A percentile compares a stretch with the other conserved stretches of the same genome.
Evolutionary conservation across 2,888 invertebrate genomes (phyloP).

Genomic region (Drosophila pseudotakahashii): DNA sequence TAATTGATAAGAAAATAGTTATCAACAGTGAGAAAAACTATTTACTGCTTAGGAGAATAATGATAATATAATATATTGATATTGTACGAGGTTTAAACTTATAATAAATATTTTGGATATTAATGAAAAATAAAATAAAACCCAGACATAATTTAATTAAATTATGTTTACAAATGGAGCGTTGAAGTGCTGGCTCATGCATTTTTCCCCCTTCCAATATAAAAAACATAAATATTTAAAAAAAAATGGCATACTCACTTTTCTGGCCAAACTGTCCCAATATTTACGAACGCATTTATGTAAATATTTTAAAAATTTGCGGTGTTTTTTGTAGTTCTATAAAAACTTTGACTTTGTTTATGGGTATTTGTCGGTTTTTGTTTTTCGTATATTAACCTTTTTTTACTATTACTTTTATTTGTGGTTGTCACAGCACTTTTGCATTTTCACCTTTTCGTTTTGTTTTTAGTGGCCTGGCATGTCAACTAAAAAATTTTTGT

Average conservation of each 20-base stretch:
- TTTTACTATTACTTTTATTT: conserved; percentile 32
- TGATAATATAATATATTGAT: background rate
- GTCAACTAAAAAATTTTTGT: conserved; percentile 52
- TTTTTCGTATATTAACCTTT: conserved; percentile 16
- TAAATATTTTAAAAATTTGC: conserved; percentile 19
- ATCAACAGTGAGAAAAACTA: background rate
- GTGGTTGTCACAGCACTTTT: conserved; percentile 57
- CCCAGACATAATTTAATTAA: background rate
- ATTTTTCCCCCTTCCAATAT: background rate
- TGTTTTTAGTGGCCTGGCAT: conserved; percentile 24
- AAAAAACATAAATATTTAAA: background rate
- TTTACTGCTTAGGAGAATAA: background rate
- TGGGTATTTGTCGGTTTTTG: conserved; percentile 23
- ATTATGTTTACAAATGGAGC: background rate
- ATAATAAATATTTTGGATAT: background rate
- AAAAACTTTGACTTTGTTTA: conserved; percentile 14
- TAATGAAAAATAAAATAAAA: background rate
- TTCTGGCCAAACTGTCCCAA: conserved; percentile 23
- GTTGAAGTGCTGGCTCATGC: background rate
- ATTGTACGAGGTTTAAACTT: background rate
- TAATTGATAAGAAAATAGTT: background rate
- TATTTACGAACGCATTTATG: conserved; percentile 31
- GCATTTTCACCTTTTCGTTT: conserved; percentile 43
- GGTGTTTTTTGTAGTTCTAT: conserved; percentile 2
- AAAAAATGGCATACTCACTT: conserved; percentile 27